A percentile compares a stretch with the other conserved stretches of the same genome.
phyloP scores from a whole-genome alignment of 2,797 vertebrate species.

The Echeneis naucrates region DNA sequence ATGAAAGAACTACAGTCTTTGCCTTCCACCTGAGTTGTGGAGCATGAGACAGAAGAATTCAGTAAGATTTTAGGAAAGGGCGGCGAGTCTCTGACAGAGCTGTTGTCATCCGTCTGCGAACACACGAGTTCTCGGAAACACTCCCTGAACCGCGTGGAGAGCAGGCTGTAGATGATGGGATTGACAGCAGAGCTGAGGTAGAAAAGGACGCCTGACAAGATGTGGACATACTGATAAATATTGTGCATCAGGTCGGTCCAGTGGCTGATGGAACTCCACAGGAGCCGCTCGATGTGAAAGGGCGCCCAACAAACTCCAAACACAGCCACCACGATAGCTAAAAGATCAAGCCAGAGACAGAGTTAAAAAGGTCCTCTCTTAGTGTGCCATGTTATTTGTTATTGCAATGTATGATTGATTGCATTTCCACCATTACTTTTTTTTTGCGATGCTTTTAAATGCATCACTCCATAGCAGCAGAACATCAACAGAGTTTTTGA shows the following conservation, averaged over 20 bases:
- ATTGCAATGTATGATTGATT: neutral
- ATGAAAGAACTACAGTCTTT: slow-evolving; percentile 51
- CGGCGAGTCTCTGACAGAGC: slow-evolving; percentile 73
- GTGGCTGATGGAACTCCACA: slow-evolving; percentile 86
- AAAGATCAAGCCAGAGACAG: slow-evolving; percentile 36
- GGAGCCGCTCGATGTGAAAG: slow-evolving; percentile 85
- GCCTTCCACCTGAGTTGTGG: slow-evolving; percentile 35
- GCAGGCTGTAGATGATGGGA: slow-evolving; percentile 87
- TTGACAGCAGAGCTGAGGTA: slow-evolving; percentile 88
- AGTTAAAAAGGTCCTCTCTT: neutral
- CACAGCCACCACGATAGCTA: slow-evolving; percentile 86
- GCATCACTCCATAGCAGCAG: neutral
- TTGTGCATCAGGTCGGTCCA: slow-evolving; percentile 87
- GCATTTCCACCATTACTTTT: neutral
- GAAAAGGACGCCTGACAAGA: slow-evolving; percentile 86
- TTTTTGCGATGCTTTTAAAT: no score
- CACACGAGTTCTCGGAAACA: slow-evolving; percentile 84
- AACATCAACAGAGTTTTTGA: neutral
- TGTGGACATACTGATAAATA: slow-evolving; percentile 86
- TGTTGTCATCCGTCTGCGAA: slow-evolving; percentile 57
- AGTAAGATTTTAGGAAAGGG: slow-evolving; percentile 72
- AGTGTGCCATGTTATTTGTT: neutral
- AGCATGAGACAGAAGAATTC: slow-evolving; percentile 46
- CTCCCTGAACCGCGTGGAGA: slow-evolving; percentile 86
- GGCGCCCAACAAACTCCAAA: slow-evolving; percentile 89